These are phyloP conservation scores for Drosophila santomea DNA, from an alignment of 1,140 invertebrate genomes.

Conservation along the genomic window DNA sequence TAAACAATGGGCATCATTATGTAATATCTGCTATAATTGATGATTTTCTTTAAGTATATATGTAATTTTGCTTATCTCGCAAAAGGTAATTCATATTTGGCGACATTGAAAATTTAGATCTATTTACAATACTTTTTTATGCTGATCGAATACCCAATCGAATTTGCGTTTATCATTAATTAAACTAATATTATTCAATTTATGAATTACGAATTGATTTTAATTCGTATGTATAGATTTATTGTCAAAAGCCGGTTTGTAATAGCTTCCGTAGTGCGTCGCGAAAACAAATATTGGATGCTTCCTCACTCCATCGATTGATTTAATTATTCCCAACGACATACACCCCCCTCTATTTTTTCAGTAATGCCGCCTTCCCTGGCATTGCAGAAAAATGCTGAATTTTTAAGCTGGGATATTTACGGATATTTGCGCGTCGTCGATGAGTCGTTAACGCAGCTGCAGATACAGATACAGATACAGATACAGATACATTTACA, in stretches of 20 bases:
- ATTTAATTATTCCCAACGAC: background rate
- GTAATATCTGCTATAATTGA: background rate
- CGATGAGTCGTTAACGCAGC: constrained; percentile 24
- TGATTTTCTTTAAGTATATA: too few relatives aligned
- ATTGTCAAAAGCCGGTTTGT: background rate
- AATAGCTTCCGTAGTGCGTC: too few relatives aligned
- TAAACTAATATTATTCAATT: too few relatives aligned
- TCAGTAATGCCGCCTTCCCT: background rate
- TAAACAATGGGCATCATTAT: constrained; percentile 14
- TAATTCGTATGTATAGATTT: too few relatives aligned
- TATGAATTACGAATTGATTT: too few relatives aligned
- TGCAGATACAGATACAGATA: background rate
- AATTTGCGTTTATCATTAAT: too few relatives aligned
- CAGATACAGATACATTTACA: background rate
- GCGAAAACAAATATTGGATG: background rate
- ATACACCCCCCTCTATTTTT: background rate
- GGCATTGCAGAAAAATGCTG: background rate
- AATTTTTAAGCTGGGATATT: background rate
- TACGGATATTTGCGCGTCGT: background rate
- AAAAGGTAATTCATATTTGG: too few relatives aligned
- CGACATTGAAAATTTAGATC: too few relatives aligned
- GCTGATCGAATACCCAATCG: too few relatives aligned
- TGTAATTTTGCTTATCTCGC: too few relatives aligned
- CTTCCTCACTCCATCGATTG: background rate
- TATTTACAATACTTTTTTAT: too few relatives aligned